Evolutionary conservation across 2,797 vertebrate genomes (phyloP).

Genomic region (Otus scops): DNA sequence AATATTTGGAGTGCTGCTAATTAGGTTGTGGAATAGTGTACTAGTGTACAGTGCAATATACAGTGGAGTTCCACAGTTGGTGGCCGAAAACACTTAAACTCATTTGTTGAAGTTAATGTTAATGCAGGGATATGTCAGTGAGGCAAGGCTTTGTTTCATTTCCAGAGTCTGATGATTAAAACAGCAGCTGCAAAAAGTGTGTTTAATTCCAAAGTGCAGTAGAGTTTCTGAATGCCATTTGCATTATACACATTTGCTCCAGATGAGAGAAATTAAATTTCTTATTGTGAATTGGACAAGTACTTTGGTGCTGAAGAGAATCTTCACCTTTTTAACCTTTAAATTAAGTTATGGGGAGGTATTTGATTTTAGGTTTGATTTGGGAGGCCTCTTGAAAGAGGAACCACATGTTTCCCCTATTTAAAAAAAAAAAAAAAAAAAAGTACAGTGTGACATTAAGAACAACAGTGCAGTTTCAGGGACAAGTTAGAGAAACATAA

Average conservation of each 20-base stretch:
- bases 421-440: background rate
- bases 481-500: background rate
- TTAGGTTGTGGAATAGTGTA: background rate
- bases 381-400: background rate
- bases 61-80: background rate
- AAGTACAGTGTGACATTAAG: background rate
- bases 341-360: background rate
- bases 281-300: background rate
- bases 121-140: background rate
- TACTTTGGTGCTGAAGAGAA: background rate
- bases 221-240: background rate
- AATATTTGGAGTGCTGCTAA: background rate
- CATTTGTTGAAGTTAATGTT: background rate
- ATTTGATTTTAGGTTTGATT: conserved; percentile 9
- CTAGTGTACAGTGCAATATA: background rate
- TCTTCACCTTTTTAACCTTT: conserved; percentile 2
- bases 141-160: background rate
- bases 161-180: background rate
- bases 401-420: background rate
- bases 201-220: background rate
- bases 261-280: background rate
- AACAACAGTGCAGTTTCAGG: background rate
- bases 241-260: background rate
- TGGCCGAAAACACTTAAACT: background rate
- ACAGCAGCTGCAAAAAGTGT: conserved; percentile 12